Evolutionary conservation across 2,113 vertebrate species (phyloP).

Genomic region (Empidonax traillii): DNA sequence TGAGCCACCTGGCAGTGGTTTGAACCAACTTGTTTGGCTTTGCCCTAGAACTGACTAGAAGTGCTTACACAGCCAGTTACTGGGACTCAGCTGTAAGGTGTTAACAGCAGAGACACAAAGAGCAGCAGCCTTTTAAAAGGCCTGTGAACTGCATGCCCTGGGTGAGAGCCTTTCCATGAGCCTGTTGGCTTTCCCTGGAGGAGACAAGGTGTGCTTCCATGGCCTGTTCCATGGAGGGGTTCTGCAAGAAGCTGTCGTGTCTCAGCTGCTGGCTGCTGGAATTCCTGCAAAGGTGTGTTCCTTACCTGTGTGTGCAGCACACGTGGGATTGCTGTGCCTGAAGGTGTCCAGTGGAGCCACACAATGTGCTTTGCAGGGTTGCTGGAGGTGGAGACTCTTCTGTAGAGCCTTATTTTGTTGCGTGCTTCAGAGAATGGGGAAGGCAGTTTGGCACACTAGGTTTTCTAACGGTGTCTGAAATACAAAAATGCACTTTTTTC

Average conservation of each 20-base stretch:
- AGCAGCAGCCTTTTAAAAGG: neutral
- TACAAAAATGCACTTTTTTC: neutral
- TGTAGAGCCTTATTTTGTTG: neutral
- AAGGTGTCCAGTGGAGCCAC: neutral
- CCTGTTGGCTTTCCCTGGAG: neutral
- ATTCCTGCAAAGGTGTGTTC: neutral
- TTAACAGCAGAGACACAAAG: conserved; percentile 28
- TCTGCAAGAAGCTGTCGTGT: neutral
- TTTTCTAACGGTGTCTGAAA: neutral
- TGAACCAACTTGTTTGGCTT: conserved; percentile 59
- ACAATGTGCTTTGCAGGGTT: neutral
- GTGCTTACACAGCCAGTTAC: conserved; percentile 50
- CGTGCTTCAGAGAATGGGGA: neutral
- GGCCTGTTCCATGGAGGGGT: neutral
- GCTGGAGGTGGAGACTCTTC: neutral
- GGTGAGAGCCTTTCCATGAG: neutral
- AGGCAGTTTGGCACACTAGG: neutral
- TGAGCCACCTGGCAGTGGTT: conserved; percentile 45
- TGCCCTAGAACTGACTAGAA: conserved; percentile 53
- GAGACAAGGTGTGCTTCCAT: neutral
- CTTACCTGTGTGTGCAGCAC: neutral
- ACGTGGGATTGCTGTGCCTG: neutral
- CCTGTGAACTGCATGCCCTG: neutral
- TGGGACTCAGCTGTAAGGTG: conserved; percentile 24
- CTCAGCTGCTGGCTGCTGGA: neutral